phyloP scores from a whole-genome alignment of 2,797 vertebrate genomes.

The Myripristis murdjan region DNA sequence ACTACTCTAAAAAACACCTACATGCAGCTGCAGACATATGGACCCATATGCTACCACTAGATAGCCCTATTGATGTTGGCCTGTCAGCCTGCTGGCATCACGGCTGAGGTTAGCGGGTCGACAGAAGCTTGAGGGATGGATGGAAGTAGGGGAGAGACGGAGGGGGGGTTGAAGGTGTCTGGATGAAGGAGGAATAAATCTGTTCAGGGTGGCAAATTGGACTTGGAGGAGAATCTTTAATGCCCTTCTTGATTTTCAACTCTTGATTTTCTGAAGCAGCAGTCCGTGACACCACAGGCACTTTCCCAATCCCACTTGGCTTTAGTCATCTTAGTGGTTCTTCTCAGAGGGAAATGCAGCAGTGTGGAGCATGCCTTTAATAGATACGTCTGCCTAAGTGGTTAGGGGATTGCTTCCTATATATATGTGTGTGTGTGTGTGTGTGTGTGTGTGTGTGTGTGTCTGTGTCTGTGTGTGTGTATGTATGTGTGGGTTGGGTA shows the following conservation, averaged over 20 bases:
- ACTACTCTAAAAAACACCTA: slow-evolving; percentile 48
- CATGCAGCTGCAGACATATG: slow-evolving; percentile 40
- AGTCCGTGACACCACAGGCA: slow-evolving; percentile 29
- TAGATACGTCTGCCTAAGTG: slow-evolving; percentile 22
- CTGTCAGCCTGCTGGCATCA: slow-evolving; percentile 11
- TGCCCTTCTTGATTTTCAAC: slow-evolving; percentile 26
- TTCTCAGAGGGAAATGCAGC: slow-evolving; percentile 6
- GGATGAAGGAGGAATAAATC: slow-evolving; percentile 40
- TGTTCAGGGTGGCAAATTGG: slow-evolving; percentile 17
- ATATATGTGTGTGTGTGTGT: too few species aligned
- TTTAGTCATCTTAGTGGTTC: slow-evolving; percentile 15
- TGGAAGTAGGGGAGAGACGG: slow-evolving; percentile 19
- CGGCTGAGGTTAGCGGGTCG: slow-evolving; percentile 10
- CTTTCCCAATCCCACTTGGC: slow-evolving; percentile 25
- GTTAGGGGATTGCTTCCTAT: background rate
- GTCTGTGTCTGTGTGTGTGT: too few species aligned
- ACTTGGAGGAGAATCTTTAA: slow-evolving; percentile 13
- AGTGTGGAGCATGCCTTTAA: slow-evolving; percentile 18
- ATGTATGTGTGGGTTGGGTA: too few species aligned
- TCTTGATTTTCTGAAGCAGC: slow-evolving; percentile 36
- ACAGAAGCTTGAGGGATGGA: slow-evolving; percentile 27
- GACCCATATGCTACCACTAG: slow-evolving; percentile 40
- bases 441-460: too few species aligned
- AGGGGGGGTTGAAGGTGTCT: background rate
- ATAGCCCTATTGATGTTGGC: slow-evolving; percentile 43